Percentiles rank a stretch among this genome's conserved stretches.
phyloP scores from a whole-genome alignment of 2,888 invertebrate genomes.

The Octodonta nipae region DNA sequence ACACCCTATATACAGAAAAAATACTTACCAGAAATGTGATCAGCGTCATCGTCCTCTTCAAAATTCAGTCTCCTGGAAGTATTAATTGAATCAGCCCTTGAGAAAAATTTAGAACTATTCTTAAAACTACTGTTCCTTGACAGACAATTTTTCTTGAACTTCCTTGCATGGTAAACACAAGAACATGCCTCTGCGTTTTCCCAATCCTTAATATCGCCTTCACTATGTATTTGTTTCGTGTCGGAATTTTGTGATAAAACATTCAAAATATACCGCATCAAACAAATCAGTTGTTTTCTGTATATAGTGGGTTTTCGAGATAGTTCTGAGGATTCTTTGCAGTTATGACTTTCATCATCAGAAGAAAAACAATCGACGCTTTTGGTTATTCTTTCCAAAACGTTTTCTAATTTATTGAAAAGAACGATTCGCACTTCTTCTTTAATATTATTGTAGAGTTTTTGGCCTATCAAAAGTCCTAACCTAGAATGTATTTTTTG shows the following conservation, averaged over 20 bases:
- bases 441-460: slow-evolving; percentile 35
- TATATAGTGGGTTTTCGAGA: slow-evolving; percentile 31
- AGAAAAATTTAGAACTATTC: slow-evolving; percentile 24
- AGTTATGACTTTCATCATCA: slow-evolving; percentile 39
- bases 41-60: slow-evolving; percentile 31
- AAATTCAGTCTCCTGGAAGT: slow-evolving; percentile 36
- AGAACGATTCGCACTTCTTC: slow-evolving; percentile 13
- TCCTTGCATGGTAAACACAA: slow-evolving; percentile 49
- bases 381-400: slow-evolving; percentile 22
- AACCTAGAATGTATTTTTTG: slow-evolving; percentile 51
- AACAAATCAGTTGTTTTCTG: slow-evolving; percentile 37
- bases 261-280: slow-evolving; percentile 32
- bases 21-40: slow-evolving; percentile 12
- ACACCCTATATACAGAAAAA: too few relatives aligned
- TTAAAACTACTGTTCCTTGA: slow-evolving; percentile 36
- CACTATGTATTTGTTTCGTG: slow-evolving; percentile 41
- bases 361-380: slow-evolving; percentile 43
- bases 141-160: slow-evolving; percentile 40
- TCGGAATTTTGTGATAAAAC: slow-evolving; percentile 27
- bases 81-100: slow-evolving; percentile 21
- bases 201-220: slow-evolving; percentile 45
- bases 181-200: slow-evolving; percentile 42
- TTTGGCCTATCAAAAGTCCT: slow-evolving; percentile 48
- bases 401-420: slow-evolving; percentile 13
- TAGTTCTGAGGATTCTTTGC: slow-evolving; percentile 10